Evolutionary conservation across 2,888 invertebrate genomes (phyloP), one percentile per base, ranked within the genome.

Genomic region (Fragum whitleyi): DNA sequence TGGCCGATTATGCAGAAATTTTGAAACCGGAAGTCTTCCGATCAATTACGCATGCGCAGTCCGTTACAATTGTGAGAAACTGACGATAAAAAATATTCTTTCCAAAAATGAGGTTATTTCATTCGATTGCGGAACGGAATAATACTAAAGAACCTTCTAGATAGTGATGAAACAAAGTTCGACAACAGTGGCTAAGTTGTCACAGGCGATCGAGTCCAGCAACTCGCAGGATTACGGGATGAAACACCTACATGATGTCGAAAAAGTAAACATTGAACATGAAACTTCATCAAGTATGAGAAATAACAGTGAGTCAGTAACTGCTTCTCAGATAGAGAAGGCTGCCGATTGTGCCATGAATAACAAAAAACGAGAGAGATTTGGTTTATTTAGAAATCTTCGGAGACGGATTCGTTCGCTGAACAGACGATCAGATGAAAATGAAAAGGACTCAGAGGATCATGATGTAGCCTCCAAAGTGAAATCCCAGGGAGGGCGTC

Each of bases 101-200:
- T 11, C 36, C 26, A 47, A 39, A 47, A 36, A 74, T 78, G 55
- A 21, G 42, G 28, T 29, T 61, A 55, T 78, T 74, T 80, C 36
- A 47, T 14, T 23, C 9, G 7, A 57, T 61, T 62, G 71, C 42
- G 23, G 67, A 47, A 53, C 21, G 32, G 32, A 57, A 47, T 32
- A 23, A 36, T 16, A n/a, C 32, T 14, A 21, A 11, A 26, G n/a
- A 32, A 21, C 36, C 36, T 26, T 16, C 47, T n/a, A 39, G 61
- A 76, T 79, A 86, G 89, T 81, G 86, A 91, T 91, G 91, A 90
- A 90, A 88, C 90, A 89, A 79, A 88, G 86, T 78, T 86, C 80
- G 74, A 86, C 85, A 59, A 88, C 87, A 65, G 84, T 86, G 72
- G 83, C 86, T 75, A 83, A 82, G 74, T 81, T 89, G 77, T 89